Evolutionary conservation across 2,888 invertebrate species (phyloP).

Genomic region (Drymonia ruficornis): DNA sequence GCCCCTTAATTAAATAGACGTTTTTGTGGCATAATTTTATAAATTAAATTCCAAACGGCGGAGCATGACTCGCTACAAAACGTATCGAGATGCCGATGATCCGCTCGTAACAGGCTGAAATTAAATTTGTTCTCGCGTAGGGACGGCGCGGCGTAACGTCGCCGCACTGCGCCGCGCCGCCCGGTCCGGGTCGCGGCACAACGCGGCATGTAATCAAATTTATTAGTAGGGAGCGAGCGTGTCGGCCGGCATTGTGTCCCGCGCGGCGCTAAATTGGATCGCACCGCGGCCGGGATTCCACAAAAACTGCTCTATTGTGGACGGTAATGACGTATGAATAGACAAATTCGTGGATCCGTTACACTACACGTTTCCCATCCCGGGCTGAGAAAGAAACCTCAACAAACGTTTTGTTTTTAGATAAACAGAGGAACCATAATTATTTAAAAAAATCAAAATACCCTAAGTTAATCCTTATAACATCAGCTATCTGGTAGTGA

Average conservation of each 20-base stretch:
- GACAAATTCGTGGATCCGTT: slow-evolving; percentile 25
- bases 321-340: slow-evolving; percentile 30
- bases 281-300: slow-evolving; percentile 9
- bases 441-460: too few relatives aligned
- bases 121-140: slow-evolving; percentile 47
- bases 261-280: slow-evolving; percentile 3
- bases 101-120: slow-evolving; percentile 44
- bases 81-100: slow-evolving; percentile 29
- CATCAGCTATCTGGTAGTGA: too few relatives aligned
- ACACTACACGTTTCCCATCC: slow-evolving; percentile 5
- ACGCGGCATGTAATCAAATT: slow-evolving; percentile 51
- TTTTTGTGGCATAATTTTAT: slow-evolving; percentile 52
- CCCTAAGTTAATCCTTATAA: too few relatives aligned
- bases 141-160: slow-evolving; percentile 18
- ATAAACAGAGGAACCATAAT: too few relatives aligned
- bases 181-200: slow-evolving; percentile 12
- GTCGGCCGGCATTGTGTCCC: slow-evolving; percentile 31
- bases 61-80: slow-evolving; percentile 46
- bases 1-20: slow-evolving; percentile 43
- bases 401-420: too few relatives aligned
- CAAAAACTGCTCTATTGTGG: slow-evolving; percentile 33
- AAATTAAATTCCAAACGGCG: slow-evolving; percentile 50
- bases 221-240: slow-evolving; percentile 49
- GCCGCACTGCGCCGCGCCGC: slow-evolving; percentile 16
- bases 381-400: not conserved